phyloP scores from a whole-genome alignment of 2,888 invertebrate genomes.

The Abrostola tripartita region DNA sequence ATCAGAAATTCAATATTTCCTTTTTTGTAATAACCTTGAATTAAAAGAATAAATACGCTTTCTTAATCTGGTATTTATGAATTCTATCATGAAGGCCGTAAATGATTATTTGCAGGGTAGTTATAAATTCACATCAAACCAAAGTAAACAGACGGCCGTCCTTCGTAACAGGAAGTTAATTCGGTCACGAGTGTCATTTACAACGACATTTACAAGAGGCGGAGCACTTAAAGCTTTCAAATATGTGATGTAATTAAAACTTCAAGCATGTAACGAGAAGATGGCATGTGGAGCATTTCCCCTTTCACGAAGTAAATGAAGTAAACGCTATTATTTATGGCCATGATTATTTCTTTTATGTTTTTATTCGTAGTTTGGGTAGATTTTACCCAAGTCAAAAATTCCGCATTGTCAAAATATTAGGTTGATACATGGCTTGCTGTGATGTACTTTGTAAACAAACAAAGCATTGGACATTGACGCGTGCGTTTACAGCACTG shows the following conservation, averaged over 20 bases:
- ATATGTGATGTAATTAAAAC: slow-evolving; percentile 45
- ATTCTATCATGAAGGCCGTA: too few relatives aligned
- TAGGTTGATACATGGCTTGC: too few relatives aligned
- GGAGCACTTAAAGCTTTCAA: slow-evolving; percentile 41
- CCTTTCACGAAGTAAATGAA: slow-evolving; percentile 10
- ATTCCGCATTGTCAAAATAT: too few relatives aligned
- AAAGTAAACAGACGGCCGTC: background rate
- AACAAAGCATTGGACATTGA: background rate
- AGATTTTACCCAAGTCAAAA: too few relatives aligned
- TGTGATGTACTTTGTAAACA: too few relatives aligned
- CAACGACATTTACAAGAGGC: slow-evolving; percentile 31
- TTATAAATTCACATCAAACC: slow-evolving; percentile 10
- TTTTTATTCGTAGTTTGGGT: too few relatives aligned
- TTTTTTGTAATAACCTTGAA: background rate
- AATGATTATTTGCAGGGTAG: background rate
- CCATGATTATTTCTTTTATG: too few relatives aligned
- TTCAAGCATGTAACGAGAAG: slow-evolving; percentile 27
- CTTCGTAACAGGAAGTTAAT: slow-evolving; percentile 38
- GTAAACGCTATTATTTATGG: background rate
- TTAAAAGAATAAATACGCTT: background rate
- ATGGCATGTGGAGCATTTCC: slow-evolving; percentile 39
- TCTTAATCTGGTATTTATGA: too few relatives aligned
- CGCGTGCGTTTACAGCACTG: background rate
- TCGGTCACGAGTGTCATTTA: slow-evolving; percentile 40
- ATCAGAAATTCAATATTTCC: too few relatives aligned